Evolutionary conservation across 2,797 vertebrate species (phyloP).

Genomic region (Coendou prehensilis): DNA sequence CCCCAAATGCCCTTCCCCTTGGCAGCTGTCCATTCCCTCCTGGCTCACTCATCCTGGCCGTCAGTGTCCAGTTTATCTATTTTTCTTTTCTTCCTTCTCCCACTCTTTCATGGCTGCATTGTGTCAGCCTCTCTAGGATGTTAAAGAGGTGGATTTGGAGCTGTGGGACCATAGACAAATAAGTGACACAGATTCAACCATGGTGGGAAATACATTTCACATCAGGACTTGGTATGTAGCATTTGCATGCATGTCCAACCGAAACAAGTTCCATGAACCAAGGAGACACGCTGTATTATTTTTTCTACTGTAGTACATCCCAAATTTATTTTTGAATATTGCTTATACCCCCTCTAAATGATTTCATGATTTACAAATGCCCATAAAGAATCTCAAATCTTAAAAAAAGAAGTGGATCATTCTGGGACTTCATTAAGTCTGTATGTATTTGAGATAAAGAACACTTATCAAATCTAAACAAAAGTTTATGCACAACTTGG

Average conservation of each 20-base stretch:
- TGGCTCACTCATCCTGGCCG: background rate
- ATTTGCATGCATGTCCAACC: background rate
- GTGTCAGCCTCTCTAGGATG: background rate
- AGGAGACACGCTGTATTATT: background rate
- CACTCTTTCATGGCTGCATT: background rate
- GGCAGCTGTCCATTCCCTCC: background rate
- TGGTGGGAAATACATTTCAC: background rate
- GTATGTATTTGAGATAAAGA: background rate
- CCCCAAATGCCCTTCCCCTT: background rate
- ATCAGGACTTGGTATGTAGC: background rate
- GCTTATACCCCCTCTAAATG: background rate
- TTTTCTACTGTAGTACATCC: background rate
- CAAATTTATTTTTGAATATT: background rate
- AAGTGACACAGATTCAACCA: background rate
- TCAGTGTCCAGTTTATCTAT: background rate
- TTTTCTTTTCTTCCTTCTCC: background rate
- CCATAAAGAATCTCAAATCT: constrained; percentile 27
- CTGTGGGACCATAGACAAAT: background rate
- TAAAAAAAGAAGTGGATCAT: background rate
- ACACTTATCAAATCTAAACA: background rate
- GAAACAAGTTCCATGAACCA: background rate
- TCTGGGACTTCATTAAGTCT: background rate
- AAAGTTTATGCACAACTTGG: constrained; percentile 16
- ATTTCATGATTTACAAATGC: background rate
- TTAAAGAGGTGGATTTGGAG: background rate